Evolutionary conservation across 1,140 invertebrate species (phyloP), one percentile per base, ranked within the genome.

Genomic region (Popillia japonica): DNA sequence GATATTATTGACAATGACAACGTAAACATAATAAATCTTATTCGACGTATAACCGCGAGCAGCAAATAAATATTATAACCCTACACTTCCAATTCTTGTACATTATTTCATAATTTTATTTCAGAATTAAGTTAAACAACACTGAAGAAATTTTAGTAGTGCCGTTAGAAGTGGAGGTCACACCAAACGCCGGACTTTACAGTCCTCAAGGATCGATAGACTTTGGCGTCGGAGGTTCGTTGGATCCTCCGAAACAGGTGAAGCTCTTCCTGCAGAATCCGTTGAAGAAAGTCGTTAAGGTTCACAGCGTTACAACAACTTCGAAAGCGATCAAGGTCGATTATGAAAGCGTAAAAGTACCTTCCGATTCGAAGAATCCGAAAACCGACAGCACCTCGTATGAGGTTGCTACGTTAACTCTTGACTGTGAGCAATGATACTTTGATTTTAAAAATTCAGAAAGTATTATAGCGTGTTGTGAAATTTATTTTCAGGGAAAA

Each of bases 121-220:
- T 80, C 72, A 91, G 93, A 84, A 93, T 95, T 83, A 92, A 92
- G 89, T 90, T 94, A 40, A 94, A 94, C 84, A 90, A 90, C 82
- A 90, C 89, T 79, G 90, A 90, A 76, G 91, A 93, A 82, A 87
- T 93, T 78, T 87, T 94, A 68, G 92, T 96, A 78, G 90, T 97
- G 78, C 95, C 95, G 23, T 89, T 97, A n/a, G 95, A 97, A 88
- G 92, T 97, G 20, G 94, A 97, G 90, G 95, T 97, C 59, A 89
- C 92, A 78, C 89, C 91, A 72, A 84, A 88, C 82, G 90, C 93
- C 82, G 94, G 94, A 75, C 89, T 96, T 75, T 96, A 95, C 87
- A 91, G 92, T 61, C 91, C 92, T 59, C 91, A 92, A 82, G 94
- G 95, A 78, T 87, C 92, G 79, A 89, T 97, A 48, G 94, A 97